These are phyloP conservation scores for Anguilla obscura DNA, from an alignment of 2,797 vertebrate species.

Conservation along the genomic window DNA sequence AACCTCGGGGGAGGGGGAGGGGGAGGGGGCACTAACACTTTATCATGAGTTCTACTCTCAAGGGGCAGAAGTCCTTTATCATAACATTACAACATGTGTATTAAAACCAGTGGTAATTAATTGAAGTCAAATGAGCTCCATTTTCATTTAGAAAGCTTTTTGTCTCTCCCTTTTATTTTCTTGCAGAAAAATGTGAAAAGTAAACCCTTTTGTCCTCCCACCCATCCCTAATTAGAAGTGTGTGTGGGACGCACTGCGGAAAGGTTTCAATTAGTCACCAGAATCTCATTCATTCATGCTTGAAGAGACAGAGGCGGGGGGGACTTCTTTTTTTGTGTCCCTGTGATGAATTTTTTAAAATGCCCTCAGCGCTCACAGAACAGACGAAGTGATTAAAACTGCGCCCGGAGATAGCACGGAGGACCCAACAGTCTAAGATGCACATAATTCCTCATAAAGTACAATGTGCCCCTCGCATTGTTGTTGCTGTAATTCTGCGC, in stretches of 20 bases:
- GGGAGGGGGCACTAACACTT: neutral
- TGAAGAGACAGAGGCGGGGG: neutral
- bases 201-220: slow-evolving; percentile 1
- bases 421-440: neutral
- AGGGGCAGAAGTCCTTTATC: neutral
- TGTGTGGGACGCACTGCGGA: neutral
- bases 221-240: neutral
- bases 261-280: slow-evolving; percentile 7
- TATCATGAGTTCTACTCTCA: neutral
- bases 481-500: neutral
- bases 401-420: neutral
- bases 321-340: neutral
- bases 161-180: neutral
- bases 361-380: neutral
- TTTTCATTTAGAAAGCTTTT: neutral
- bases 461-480: neutral
- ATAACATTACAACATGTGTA: neutral
- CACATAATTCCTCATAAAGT: neutral
- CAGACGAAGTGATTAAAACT: neutral
- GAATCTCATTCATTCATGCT: neutral
- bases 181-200: neutral
- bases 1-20: neutral
- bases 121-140: neutral
- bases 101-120: neutral
- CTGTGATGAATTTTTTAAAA: slow-evolving; percentile 4